Evolutionary conservation across 2,113 vertebrate species (phyloP), one percentile per base, ranked within the genome.

Genomic region (Percopsis transmontana): DNA sequence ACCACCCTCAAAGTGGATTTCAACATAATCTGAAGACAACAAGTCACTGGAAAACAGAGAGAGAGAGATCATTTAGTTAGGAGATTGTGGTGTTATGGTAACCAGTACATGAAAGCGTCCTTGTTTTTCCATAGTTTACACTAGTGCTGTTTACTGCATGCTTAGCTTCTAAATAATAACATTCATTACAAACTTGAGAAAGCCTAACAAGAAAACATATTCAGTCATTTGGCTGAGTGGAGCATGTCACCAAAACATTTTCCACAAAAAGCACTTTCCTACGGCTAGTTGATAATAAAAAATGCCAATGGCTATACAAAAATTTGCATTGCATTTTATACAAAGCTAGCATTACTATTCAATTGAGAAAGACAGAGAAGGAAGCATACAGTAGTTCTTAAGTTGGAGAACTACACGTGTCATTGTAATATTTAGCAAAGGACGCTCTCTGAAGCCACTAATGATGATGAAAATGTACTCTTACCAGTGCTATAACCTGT

Each of bases 11-110:
- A 95, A 97, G 87, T 98, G 90, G 90, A 99, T 98, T 89, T 99
- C 97, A 78, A 96, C 92, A 76, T 99, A 99, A 88, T 95, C 93
- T 52, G 96, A 97, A 69, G 97, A 97, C 84, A 99, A 87, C 82
- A 99, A 91, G 76, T 94, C 95, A 93, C 97, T 99, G 91, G 18
- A 63, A 78, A 60, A 66, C 16, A 79, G 40, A 73, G n/a, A 88
- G 57, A 76, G 44, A 87, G n/a, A 81, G 48, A 76, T 24, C 3
- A 15, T 39, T 45, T 63, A 62, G 71, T 85, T 44, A 74, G 16
- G 44, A 14, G 39, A 50, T 71, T 52, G 52, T 72, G 44, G 65
- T 66, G 63, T 59, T 57, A 58, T 16, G 14, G 55, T 62, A 58
- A 64, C 33, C 66, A 65, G 69, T n/a, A 55, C 23, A 63, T 51